These are phyloP conservation scores for Eufriesea mexicana DNA, from an alignment of 1,140 invertebrate species.

Conservation along the genomic window DNA sequence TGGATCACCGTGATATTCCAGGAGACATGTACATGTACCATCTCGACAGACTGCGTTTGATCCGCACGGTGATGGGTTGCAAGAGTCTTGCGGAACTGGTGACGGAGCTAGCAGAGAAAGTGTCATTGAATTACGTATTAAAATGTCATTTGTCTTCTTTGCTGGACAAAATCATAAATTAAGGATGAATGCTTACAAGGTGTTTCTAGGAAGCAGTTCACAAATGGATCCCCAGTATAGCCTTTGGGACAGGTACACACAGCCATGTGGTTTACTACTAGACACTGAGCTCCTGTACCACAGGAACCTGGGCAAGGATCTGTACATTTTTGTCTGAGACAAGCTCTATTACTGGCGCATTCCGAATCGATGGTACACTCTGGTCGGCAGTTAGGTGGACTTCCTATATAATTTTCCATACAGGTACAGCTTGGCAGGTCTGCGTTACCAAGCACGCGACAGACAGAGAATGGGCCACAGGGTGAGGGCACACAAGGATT, in stretches of 20 bases:
- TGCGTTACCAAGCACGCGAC: slow-evolving; percentile 75
- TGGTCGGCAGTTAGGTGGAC: slow-evolving; percentile 86
- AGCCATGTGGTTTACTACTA: slow-evolving; percentile 87
- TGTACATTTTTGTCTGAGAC: slow-evolving; percentile 87
- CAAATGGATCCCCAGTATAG: slow-evolving; percentile 87
- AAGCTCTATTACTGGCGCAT: slow-evolving; percentile 86
- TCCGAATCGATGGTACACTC: slow-evolving; percentile 88
- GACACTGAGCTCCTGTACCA: slow-evolving; percentile 87
- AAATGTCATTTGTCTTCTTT: neutral
- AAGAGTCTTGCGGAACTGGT: slow-evolving; percentile 77
- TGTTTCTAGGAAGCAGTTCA: slow-evolving; percentile 83
- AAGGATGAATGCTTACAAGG: slow-evolving; percentile 62
- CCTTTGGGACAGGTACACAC: slow-evolving; percentile 87
- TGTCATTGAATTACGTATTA: neutral
- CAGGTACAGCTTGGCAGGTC: slow-evolving; percentile 84
- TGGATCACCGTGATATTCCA: slow-evolving; percentile 86
- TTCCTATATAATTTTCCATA: slow-evolving; percentile 86
- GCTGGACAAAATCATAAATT: neutral
- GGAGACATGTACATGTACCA: slow-evolving; percentile 85
- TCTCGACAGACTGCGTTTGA: slow-evolving; percentile 85
- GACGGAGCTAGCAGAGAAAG: slow-evolving; percentile 29
- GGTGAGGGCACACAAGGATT: slow-evolving; percentile 85
- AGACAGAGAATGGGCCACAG: slow-evolving; percentile 88
- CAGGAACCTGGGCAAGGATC: slow-evolving; percentile 90
- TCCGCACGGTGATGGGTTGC: slow-evolving; percentile 86